Conservation (phyloP, 2,113 vertebrate species). For the Trematomus loennbergii region DNA sequence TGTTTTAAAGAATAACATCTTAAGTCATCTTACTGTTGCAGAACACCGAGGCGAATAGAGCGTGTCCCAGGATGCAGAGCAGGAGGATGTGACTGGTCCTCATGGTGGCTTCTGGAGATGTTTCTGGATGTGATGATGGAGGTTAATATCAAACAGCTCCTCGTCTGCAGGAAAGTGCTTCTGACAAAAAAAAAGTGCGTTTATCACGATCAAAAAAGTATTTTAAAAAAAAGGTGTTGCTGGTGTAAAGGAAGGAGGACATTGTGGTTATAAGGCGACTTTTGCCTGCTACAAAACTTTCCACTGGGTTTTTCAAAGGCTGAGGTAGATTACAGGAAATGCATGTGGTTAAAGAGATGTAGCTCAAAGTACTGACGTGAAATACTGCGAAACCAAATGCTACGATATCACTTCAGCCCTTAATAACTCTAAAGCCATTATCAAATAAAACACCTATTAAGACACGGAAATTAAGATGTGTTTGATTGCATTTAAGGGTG, state of each 20-base stretch:
- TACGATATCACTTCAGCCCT: too few species aligned
- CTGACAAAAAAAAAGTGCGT: neutral
- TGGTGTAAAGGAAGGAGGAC: conserved; percentile 14
- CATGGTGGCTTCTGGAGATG: conserved; percentile 53
- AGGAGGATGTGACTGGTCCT: too few species aligned
- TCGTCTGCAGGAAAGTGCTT: rapidly evolving
- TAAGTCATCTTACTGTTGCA: conserved; percentile 51
- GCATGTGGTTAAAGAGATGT: conserved; percentile 30
- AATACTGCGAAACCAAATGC: neutral
- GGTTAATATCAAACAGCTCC: neutral
- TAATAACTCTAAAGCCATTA: neutral
- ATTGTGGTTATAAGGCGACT: conserved; percentile 34
- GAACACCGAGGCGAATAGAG: conserved; percentile 25
- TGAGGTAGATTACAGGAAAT: conserved; percentile 39
- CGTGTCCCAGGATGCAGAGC: conserved; percentile 63
- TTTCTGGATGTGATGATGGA: neutral
- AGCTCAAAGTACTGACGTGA: conserved; percentile 1
- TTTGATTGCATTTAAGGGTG: neutral
- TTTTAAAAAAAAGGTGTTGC: neutral
- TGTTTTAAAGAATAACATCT: rapidly evolving
- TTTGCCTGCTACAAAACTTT: conserved; percentile 48
- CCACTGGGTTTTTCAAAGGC: conserved; percentile 27
- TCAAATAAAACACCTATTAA: neutral
- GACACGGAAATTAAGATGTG: neutral
- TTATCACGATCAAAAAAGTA: neutral